Evolutionary conservation across 1,140 invertebrate species (phyloP).

Genomic region (Hylaeus volcanicus): DNA sequence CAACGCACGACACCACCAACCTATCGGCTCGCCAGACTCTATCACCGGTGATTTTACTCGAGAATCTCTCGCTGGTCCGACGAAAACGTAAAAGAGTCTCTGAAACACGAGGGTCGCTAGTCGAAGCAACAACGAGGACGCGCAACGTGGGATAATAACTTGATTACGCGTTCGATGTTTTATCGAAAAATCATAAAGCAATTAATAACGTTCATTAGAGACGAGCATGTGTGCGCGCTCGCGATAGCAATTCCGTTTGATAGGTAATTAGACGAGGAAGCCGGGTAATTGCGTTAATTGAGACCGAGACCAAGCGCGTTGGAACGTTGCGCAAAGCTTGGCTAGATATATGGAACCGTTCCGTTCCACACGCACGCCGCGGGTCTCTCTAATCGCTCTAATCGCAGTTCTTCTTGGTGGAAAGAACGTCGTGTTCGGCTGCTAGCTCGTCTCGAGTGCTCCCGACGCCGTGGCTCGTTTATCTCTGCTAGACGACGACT

Average conservation of each 20-base stretch:
- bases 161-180: constrained; percentile 70
- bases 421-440: constrained; percentile 32
- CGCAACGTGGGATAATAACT: constrained; percentile 73
- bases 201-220: constrained; percentile 80
- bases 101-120: too few species aligned
- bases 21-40: too few species aligned
- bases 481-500: constrained; percentile 1
- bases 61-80: background rate
- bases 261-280: constrained; percentile 76
- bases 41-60: too few species aligned
- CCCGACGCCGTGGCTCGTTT: background rate
- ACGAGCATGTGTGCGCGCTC: constrained; percentile 27
- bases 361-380: constrained; percentile 62
- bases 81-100: background rate
- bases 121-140: constrained; percentile 35
- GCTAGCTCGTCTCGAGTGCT: background rate
- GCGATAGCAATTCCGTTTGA: constrained; percentile 75
- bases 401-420: constrained; percentile 57
- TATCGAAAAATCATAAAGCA: constrained; percentile 80
- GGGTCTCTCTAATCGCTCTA: constrained; percentile 56
- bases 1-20: too few species aligned
- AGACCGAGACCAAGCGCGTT: constrained; percentile 61
- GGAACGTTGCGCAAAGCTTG: constrained; percentile 67
- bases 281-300: constrained; percentile 76
- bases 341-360: constrained; percentile 67